Conservation (phyloP, 2,113 vertebrate genomes). For the Tetrax tetrax region DNA sequence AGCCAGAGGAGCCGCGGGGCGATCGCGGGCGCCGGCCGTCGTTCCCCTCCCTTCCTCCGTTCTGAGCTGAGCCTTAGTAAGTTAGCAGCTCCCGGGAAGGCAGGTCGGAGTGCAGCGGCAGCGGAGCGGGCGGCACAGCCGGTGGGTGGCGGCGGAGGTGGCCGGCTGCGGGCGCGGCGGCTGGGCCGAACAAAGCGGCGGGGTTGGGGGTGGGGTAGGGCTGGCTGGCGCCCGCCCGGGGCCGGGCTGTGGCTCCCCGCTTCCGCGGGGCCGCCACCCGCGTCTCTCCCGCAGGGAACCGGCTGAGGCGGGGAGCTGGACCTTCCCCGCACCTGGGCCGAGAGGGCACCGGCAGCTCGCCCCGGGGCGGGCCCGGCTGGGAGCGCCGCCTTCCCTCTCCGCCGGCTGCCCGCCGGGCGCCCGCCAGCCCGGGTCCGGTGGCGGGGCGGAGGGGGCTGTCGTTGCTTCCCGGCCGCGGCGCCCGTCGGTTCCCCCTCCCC, state of each 20-base stretch:
- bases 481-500: not conserved
- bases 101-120: not conserved
- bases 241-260: not conserved
- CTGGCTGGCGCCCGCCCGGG: not conserved
- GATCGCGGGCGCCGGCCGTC: fast-evolving
- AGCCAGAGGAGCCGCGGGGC: not conserved
- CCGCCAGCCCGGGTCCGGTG: not conserved
- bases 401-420: not conserved
- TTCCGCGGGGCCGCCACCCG: not conserved
- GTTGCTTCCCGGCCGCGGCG: no score
- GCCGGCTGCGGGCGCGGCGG: not conserved
- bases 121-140: not conserved
- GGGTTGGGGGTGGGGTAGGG: not conserved
- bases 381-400: no score
- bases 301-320: not conserved
- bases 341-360: no score
- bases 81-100: fast-evolving
- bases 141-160: not conserved
- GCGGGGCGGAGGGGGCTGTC: no score
- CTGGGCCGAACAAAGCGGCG: not conserved
- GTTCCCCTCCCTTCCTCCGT: fast-evolving
- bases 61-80: fast-evolving
- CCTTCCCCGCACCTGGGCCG: not conserved
- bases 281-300: no score
- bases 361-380: not conserved